Evolutionary conservation across 2,888 invertebrate species (phyloP).

Genomic region (Drosophila villosipedis): DNA sequence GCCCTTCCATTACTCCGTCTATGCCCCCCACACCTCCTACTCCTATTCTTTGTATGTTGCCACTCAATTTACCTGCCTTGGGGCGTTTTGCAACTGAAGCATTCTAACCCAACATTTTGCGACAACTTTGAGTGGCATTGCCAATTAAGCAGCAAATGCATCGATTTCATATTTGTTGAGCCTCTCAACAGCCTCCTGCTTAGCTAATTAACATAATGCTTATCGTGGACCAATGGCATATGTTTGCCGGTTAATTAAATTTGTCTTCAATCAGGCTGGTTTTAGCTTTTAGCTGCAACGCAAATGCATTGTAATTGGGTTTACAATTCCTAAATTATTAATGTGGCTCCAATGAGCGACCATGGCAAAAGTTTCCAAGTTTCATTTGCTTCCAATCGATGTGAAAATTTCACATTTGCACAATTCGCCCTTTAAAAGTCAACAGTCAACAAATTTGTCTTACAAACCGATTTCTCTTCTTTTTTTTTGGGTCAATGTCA

Average conservation of each 20-base stretch:
- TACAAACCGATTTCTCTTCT: conserved; percentile 10
- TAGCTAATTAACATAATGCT: conserved; percentile 35
- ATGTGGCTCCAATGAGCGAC: conserved; percentile 10
- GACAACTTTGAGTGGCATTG: conserved; percentile 55
- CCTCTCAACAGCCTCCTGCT: background rate
- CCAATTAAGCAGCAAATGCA: conserved; percentile 37
- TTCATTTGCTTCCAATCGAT: conserved; percentile 17
- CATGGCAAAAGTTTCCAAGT: conserved; percentile 11
- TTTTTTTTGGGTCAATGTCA: conserved; percentile 53
- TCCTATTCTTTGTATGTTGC: background rate
- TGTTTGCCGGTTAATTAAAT: conserved; percentile 53
- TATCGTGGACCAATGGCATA: too few species aligned
- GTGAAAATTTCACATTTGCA: conserved; percentile 16
- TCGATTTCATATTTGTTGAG: conserved; percentile 17
- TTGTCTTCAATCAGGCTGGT: conserved; percentile 18
- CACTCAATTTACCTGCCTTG: conserved; percentile 4
- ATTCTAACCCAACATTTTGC: conserved; percentile 47
- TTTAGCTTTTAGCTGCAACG: conserved; percentile 32
- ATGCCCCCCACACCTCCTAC: background rate
- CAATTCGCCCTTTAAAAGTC: background rate
- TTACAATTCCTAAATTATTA: conserved; percentile 26
- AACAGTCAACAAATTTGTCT: conserved; percentile 26
- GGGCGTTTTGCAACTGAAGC: conserved; percentile 48
- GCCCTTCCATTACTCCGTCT: background rate
- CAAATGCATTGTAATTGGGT: conserved; percentile 31